A percentile compares a stretch with the other conserved stretches of the same genome.
Conservation (phyloP, 1,140 invertebrate genomes). For the Drosophila mayri region DNA sequence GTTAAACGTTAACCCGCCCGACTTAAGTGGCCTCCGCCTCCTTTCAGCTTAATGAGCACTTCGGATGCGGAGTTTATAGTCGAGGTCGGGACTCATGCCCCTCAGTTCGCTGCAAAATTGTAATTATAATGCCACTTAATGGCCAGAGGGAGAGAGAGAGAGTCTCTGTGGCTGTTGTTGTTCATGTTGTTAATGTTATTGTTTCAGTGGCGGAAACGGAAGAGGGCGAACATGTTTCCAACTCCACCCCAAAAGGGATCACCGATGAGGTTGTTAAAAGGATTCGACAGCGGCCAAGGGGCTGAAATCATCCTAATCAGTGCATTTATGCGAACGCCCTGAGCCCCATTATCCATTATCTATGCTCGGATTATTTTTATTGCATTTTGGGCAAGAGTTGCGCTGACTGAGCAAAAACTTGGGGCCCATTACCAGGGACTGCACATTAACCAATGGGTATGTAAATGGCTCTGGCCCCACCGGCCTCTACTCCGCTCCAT, state of each 20-base stretch:
- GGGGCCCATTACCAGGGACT: slow-evolving; percentile 51
- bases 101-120: slow-evolving; percentile 50
- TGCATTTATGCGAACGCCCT: slow-evolving; percentile 17
- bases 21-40: slow-evolving; percentile 59
- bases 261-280: slow-evolving; percentile 24
- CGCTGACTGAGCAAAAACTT: slow-evolving; percentile 64
- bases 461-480: slow-evolving; percentile 42
- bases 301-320: slow-evolving; percentile 21
- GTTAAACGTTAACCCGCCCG: slow-evolving; percentile 49
- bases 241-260: slow-evolving; percentile 12
- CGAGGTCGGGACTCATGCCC: slow-evolving; percentile 8
- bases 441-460: slow-evolving; percentile 68
- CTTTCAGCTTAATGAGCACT: slow-evolving; percentile 69
- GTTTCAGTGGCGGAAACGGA: slow-evolving; percentile 7
- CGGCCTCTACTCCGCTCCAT: not conserved
- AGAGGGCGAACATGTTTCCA: not conserved
- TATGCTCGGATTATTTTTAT: slow-evolving; percentile 73
- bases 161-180: slow-evolving; percentile 32
- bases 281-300: slow-evolving; percentile 13
- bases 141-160: slow-evolving; percentile 4
- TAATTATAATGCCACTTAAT: slow-evolving; percentile 83
- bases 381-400: slow-evolving; percentile 49
- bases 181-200: slow-evolving; percentile 17
- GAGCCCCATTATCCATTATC: slow-evolving; percentile 47
- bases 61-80: slow-evolving; percentile 69